Evolutionary conservation across 2,888 invertebrate species (phyloP), one percentile per base, ranked within the genome.

Genomic region (Charanyca ferruginea): DNA sequence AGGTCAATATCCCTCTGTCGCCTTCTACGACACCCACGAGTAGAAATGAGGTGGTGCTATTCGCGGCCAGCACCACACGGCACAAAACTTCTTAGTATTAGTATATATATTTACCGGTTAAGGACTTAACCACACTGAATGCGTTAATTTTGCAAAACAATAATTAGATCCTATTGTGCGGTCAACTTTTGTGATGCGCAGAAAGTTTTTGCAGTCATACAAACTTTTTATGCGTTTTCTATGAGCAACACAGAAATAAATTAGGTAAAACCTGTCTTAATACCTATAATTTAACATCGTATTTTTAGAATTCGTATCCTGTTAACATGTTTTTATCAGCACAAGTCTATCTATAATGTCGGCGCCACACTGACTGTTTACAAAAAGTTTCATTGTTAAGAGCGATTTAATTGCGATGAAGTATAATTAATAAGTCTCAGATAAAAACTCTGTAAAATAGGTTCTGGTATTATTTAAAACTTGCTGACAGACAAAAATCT

Each of bases 91-190:
- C n/a, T n/a, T n/a, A n/a, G n/a, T n/a, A n/a, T n/a, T n/a, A n/a
- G n/a, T n/a, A n/a, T n/a, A n/a, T n/a, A n/a, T n/a, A n/a, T 28
- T 0, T 32, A 42, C n/a, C 0, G 35, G 18, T 42, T 35, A 13
- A 49, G n/a, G 5, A 8, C 16, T 18, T 8, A 32, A 23, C 7
- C 20, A 35, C n/a, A 58, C 8, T 6, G 6, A 35, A 69, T 25
- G 11, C 20, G 42, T 35, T 70, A 51, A 18, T 4, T 38, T n/a
- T 32, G 18, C 25, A 22, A 45, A 68, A 52, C 18, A 32, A 44
- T 2, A 59, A 28, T 49, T 59, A 49, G 0, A 2, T 0, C 3
- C 25, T 47, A 28, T 47, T 28, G 35, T 49, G 18, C 3, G n/a
- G 2, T 7, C 13, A 13, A 38, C 9, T 48, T 38, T 47, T 5